These are phyloP conservation scores for Agonopterix alstromeriana DNA, from an alignment of 2,888 invertebrate genomes.

Conservation along the genomic window DNA sequence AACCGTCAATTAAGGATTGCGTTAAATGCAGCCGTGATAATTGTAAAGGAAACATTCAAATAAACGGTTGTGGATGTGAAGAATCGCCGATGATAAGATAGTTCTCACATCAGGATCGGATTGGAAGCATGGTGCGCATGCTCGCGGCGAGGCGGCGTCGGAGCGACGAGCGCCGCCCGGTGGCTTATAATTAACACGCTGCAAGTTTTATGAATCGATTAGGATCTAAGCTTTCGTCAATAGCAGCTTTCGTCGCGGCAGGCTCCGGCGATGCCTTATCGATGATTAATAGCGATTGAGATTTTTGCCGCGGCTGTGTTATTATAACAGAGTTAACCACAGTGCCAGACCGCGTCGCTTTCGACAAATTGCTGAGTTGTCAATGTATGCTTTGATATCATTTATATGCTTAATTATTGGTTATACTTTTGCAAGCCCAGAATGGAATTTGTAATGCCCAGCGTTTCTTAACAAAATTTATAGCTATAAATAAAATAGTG, in stretches of 20 bases:
- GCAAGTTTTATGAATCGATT: slow-evolving; percentile 75
- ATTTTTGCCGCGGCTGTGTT: slow-evolving; percentile 64
- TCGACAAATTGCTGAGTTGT: slow-evolving; percentile 61
- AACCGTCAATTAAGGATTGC: slow-evolving; percentile 27
- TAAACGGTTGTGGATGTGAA: slow-evolving; percentile 54
- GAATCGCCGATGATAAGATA: slow-evolving; percentile 59
- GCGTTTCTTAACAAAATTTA: too few species aligned
- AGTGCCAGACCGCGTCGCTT: slow-evolving; percentile 38
- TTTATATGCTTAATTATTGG: slow-evolving; percentile 36
- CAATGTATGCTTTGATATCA: slow-evolving; percentile 48
- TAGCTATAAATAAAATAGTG: too few species aligned
- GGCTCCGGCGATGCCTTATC: slow-evolving; percentile 61
- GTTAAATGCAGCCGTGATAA: slow-evolving; percentile 40
- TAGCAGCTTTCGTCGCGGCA: slow-evolving; percentile 66
- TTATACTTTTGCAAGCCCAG: slow-evolving; percentile 10
- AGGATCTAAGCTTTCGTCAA: slow-evolving; percentile 77
- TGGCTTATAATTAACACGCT: slow-evolving; percentile 77
- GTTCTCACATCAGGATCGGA: slow-evolving; percentile 42
- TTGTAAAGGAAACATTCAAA: slow-evolving; percentile 55
- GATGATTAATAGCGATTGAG: slow-evolving; percentile 73
- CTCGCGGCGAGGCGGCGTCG: slow-evolving; percentile 34
- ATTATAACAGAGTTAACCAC: slow-evolving; percentile 61
- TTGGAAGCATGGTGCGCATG: slow-evolving; percentile 42
- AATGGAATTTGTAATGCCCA: not conserved
- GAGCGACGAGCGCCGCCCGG: slow-evolving; percentile 54